phyloP scores from a whole-genome alignment of 2,113 vertebrate species.

The Platysteira castanea region DNA sequence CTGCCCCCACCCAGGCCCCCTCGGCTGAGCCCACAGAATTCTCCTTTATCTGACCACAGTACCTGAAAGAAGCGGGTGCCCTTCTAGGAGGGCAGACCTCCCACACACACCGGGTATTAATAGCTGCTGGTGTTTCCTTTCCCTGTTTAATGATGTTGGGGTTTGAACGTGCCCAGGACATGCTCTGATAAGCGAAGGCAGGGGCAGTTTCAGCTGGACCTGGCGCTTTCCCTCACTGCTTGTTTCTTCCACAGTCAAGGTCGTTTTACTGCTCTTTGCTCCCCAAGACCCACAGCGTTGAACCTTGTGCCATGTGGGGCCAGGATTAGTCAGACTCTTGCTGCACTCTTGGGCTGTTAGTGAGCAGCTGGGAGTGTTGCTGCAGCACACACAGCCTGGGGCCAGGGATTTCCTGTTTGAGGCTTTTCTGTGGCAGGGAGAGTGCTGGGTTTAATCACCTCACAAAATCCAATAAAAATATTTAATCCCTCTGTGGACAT shows the following conservation, averaged over 20 bases:
- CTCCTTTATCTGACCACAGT: not conserved
- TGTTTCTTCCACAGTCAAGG: not conserved
- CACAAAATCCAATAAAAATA: not conserved
- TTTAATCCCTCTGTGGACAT: not conserved
- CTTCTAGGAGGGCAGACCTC: not conserved
- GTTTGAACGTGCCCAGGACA: not conserved
- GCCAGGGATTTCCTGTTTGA: not conserved
- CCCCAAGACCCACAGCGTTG: not conserved
- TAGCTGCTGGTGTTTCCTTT: not conserved
- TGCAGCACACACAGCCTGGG: not conserved
- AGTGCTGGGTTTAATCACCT: not conserved
- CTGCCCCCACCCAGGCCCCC: not conserved
- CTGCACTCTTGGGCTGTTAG: not conserved
- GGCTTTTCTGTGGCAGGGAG: not conserved
- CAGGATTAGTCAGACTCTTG: not conserved
- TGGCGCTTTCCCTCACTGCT: not conserved
- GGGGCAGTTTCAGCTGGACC: not conserved
- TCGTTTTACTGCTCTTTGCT: not conserved
- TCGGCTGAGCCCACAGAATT: fast-evolving
- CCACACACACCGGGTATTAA: not conserved
- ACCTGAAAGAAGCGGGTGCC: not conserved
- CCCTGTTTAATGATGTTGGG: not conserved
- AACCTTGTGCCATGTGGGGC: not conserved
- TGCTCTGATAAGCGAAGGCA: not conserved
- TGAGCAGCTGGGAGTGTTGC: not conserved